These are phyloP conservation scores for Rhinoptilus africanus DNA, from an alignment of 2,113 vertebrate species.

Conservation along the genomic window DNA sequence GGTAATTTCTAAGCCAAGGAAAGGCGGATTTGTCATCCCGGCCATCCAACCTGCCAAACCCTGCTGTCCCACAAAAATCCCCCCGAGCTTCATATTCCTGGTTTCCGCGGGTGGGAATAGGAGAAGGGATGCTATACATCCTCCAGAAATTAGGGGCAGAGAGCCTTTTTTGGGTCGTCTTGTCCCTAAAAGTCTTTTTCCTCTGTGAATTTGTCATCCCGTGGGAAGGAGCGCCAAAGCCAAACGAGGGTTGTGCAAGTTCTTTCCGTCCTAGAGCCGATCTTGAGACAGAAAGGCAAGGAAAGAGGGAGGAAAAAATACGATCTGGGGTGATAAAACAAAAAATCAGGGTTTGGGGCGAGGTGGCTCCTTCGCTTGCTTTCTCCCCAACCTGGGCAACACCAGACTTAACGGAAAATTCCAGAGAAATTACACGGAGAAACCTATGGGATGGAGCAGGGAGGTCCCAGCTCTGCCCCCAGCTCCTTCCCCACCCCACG, in stretches of 20 bases:
- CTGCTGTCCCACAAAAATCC: no score
- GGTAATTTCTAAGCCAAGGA: background rate
- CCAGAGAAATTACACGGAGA: background rate
- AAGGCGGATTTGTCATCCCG: background rate
- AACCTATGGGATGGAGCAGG: background rate
- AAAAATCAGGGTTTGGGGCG: background rate
- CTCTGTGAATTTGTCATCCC: background rate
- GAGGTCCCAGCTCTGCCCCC: background rate
- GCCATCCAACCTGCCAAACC: background rate
- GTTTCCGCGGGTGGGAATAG: accelerated
- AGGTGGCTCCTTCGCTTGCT: background rate
- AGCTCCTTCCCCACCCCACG: background rate
- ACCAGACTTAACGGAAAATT: background rate
- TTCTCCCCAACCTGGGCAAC: background rate
- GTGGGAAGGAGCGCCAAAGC: background rate
- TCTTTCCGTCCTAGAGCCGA: background rate
- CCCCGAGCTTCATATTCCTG: background rate
- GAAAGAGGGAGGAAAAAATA: accelerated
- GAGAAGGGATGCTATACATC: background rate
- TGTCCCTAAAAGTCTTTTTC: background rate
- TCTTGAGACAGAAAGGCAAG: background rate
- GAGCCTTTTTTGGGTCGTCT: background rate
- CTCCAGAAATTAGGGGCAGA: background rate
- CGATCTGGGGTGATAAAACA: background rate
- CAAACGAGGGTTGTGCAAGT: accelerated